Evolutionary conservation across 2,797 vertebrate species (phyloP).

Genomic region (Morelia viridis): DNA sequence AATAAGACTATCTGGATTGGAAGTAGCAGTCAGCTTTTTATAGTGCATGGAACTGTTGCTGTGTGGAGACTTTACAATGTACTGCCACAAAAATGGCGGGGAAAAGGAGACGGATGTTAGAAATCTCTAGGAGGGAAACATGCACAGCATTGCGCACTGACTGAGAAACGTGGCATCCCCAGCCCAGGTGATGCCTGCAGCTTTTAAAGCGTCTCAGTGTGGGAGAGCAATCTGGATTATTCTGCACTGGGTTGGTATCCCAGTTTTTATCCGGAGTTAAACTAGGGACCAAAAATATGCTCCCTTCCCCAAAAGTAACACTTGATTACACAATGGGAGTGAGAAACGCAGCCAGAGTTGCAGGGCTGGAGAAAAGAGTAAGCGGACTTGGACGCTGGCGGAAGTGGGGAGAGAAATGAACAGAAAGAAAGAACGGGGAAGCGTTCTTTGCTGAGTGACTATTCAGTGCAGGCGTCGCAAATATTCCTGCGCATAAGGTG

Average conservation of each 20-base stretch:
- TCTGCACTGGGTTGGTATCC: not conserved
- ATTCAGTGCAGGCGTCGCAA: not conserved
- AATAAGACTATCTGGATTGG: not conserved
- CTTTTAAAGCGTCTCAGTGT: not conserved
- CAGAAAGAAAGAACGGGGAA: too few relatives aligned
- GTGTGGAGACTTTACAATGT: not conserved
- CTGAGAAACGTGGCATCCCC: not conserved
- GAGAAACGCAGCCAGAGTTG: not conserved
- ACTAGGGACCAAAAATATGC: not conserved
- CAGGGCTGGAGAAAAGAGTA: not conserved
- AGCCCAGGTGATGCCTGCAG: not conserved
- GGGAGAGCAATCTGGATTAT: not conserved
- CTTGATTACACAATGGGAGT: not conserved
- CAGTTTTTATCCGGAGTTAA: not conserved
- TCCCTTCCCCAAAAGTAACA: not conserved
- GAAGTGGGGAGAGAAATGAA: not conserved
- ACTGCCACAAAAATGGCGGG: not conserved
- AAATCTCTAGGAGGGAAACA: not conserved
- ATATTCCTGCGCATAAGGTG: not conserved
- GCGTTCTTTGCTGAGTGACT: not conserved
- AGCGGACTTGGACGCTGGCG: not conserved
- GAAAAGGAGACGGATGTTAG: not conserved
- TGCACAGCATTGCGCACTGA: not conserved
- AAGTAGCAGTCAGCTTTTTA: not conserved
- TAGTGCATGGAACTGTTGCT: not conserved